These are phyloP conservation scores for Julus scanicus DNA, from an alignment of 2,888 invertebrate species.

Conservation along the genomic window DNA sequence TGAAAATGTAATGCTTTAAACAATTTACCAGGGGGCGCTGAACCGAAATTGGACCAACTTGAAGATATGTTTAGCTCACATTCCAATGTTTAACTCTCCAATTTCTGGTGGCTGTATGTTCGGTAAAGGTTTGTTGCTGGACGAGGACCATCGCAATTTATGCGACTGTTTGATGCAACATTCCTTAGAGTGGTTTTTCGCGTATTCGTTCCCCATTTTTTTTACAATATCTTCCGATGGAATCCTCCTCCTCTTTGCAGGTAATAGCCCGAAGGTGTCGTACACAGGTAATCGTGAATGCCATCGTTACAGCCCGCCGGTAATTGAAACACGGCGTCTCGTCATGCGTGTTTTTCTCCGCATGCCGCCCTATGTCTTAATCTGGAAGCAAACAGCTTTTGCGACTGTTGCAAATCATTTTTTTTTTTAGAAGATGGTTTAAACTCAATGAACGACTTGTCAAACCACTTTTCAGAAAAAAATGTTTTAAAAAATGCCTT, in stretches of 20 bases:
- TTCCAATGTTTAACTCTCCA: not conserved
- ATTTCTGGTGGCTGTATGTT: too few species aligned
- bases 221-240: not conserved
- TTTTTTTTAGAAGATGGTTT: not conserved
- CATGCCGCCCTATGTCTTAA: slow-evolving; percentile 22
- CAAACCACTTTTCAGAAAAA: not conserved
- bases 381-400: not conserved
- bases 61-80: too few species aligned
- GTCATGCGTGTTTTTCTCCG: slow-evolving; percentile 24
- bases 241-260: not conserved
- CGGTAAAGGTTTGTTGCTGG: not conserved
- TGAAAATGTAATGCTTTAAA: too few species aligned
- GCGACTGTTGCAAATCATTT: slow-evolving; percentile 11
- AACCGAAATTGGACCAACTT: too few species aligned
- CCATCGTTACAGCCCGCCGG: not conserved
- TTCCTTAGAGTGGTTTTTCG: not conserved
- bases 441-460: not conserved
- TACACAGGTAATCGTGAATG: not conserved
- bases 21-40: too few species aligned
- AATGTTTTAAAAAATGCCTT: not conserved
- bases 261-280: slow-evolving; percentile 14
- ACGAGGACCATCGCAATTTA: not conserved
- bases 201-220: not conserved
- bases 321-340: slow-evolving; percentile 28
- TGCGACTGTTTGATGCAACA: not conserved